phyloP scores from a whole-genome alignment of 1,140 invertebrate genomes.

The Bombus pascuorum region DNA sequence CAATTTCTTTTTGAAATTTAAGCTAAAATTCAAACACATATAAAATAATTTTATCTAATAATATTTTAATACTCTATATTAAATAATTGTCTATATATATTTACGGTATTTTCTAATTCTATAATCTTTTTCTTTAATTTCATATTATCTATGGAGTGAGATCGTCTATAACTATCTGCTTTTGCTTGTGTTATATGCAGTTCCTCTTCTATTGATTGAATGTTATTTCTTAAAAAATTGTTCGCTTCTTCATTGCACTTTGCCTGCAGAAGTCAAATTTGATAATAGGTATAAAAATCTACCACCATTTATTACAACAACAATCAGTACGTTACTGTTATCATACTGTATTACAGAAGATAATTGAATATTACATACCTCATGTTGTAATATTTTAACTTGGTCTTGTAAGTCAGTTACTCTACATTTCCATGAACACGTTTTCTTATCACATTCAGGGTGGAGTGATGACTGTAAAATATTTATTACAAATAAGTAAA shows the following conservation, averaged over 20 bases:
- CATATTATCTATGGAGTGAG: slow-evolving; percentile 60
- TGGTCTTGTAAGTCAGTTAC: slow-evolving; percentile 68
- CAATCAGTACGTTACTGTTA: neutral
- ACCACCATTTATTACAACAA: neutral
- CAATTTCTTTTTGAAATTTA: slow-evolving; percentile 67
- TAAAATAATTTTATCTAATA: neutral
- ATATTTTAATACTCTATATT: neutral
- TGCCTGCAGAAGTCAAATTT: slow-evolving; percentile 50
- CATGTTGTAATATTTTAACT: slow-evolving; percentile 69
- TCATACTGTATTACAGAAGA: neutral
- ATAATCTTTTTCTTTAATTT: slow-evolving; percentile 71
- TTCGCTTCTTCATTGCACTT: slow-evolving; percentile 72
- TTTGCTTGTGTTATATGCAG: slow-evolving; percentile 56
- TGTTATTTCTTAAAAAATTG: slow-evolving; percentile 66
- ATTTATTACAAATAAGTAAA: neutral
- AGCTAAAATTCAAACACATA: slow-evolving; percentile 62
- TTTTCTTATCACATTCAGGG: slow-evolving; percentile 60
- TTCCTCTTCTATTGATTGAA: slow-evolving; percentile 72
- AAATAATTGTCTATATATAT: slow-evolving; percentile 24
- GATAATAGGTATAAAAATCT: neutral
- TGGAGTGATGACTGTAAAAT: slow-evolving; percentile 64
- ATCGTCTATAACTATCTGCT: slow-evolving; percentile 63
- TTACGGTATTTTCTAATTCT: slow-evolving; percentile 73
- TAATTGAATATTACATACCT: slow-evolving; percentile 60
- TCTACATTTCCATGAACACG: slow-evolving; percentile 63